Conservation (phyloP, 2,113 vertebrate genomes). For the Spermophilus dauricus region DNA sequence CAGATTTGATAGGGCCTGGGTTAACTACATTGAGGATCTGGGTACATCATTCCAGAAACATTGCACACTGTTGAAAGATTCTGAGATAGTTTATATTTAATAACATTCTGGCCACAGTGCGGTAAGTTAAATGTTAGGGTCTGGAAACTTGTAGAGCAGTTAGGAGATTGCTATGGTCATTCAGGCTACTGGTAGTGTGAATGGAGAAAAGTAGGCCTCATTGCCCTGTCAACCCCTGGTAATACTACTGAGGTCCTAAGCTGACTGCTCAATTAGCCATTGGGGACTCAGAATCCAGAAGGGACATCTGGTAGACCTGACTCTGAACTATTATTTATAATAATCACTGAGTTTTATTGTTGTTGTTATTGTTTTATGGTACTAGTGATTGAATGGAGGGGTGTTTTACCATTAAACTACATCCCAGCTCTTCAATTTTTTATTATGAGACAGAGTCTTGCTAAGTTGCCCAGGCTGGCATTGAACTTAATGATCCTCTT, state of each 20-base stretch:
- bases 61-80: neutral
- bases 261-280: neutral
- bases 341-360: neutral
- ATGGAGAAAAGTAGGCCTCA: slow-evolving; percentile 18
- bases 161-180: neutral
- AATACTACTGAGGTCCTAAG: neutral
- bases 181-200: neutral
- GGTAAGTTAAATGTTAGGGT: neutral
- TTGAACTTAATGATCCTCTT: neutral
- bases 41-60: neutral
- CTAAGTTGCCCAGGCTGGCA: neutral
- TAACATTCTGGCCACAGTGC: neutral
- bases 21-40: neutral
- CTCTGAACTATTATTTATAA: slow-evolving; percentile 57
- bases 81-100: neutral
- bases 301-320: slow-evolving; percentile 29
- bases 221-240: neutral
- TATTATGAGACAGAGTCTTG: neutral
- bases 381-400: neutral
- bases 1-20: neutral
- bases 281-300: slow-evolving; percentile 54
- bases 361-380: neutral
- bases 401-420: neutral
- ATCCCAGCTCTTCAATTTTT: neutral
- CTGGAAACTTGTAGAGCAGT: neutral